Percentiles rank a stretch among this genome's conserved stretches.
Conservation (phyloP, 2,888 invertebrate species). For the Hypomecis atomaria region DNA sequence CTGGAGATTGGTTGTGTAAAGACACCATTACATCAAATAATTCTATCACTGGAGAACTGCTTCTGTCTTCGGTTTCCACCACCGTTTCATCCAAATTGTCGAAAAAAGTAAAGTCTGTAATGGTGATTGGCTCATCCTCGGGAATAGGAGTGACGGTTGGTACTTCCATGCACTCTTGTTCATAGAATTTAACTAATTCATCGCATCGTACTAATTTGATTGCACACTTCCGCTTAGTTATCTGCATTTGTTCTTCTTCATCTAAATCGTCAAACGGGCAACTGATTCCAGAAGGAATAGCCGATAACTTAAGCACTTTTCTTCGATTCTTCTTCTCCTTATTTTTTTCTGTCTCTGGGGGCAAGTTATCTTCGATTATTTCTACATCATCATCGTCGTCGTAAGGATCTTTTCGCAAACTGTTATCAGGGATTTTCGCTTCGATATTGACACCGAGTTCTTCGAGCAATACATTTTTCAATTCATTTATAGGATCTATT, state of each 20-base stretch:
- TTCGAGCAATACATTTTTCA: slow-evolving; percentile 54
- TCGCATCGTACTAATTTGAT: slow-evolving; percentile 64
- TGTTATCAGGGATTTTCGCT: background rate
- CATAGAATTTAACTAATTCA: slow-evolving; percentile 19
- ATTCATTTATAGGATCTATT: slow-evolving; percentile 44
- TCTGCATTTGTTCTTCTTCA: slow-evolving; percentile 23
- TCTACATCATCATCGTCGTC: slow-evolving; percentile 3
- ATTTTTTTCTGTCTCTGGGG: background rate
- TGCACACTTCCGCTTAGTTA: slow-evolving; percentile 45
- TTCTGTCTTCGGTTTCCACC: slow-evolving; percentile 38
- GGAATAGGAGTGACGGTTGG: no score
- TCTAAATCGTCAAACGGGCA: slow-evolving; percentile 8
- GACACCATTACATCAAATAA: slow-evolving; percentile 54
- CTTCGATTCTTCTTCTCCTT: background rate
- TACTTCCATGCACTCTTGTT: slow-evolving; percentile 10
- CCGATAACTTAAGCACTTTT: slow-evolving; percentile 1
- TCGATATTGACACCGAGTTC: slow-evolving; percentile 47
- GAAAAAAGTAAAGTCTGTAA: slow-evolving; percentile 17
- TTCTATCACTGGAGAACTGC: slow-evolving; percentile 62
- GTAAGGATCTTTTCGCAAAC: background rate
- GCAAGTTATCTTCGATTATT: background rate
- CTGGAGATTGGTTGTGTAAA: slow-evolving; percentile 28
- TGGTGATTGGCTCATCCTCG: background rate
- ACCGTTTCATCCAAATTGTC: slow-evolving; percentile 19
- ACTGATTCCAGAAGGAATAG: background rate